Conservation (phyloP, 2,113 vertebrate species). For the Oostethus manadensis region DNA sequence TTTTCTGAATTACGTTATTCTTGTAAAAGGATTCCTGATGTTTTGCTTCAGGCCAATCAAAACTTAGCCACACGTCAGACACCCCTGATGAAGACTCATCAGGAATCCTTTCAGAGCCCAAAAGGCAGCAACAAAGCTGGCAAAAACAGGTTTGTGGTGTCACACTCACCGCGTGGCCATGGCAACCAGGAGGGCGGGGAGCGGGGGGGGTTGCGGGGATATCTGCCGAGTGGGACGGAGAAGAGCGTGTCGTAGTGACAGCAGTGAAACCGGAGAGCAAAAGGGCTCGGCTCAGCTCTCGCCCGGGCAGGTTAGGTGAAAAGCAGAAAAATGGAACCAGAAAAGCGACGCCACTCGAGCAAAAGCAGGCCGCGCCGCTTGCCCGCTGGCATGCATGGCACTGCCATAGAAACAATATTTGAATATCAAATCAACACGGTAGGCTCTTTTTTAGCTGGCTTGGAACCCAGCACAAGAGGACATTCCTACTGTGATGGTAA, state of each 20-base stretch:
- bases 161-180: conserved; percentile 5
- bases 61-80: too few relatives aligned
- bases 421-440: too few relatives aligned
- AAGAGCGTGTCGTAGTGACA: conserved; percentile 26
- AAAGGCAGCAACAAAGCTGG: neutral
- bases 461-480: too few relatives aligned
- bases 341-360: neutral
- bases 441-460: too few relatives aligned
- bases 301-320: neutral
- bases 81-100: too few relatives aligned
- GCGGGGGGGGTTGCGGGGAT: conserved; percentile 1
- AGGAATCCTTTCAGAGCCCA: too few relatives aligned
- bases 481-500: neutral
- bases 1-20: too few relatives aligned
- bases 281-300: conserved; percentile 7
- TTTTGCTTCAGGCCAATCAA: too few relatives aligned
- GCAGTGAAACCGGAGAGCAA: conserved; percentile 46
- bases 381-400: neutral
- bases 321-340: neutral
- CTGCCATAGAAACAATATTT: neutral
- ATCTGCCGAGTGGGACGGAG: neutral
- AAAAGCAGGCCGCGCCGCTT: too few relatives aligned
- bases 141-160: conserved; percentile 29
- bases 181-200: conserved; percentile 14
- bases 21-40: too few relatives aligned